Evolutionary conservation across 2,888 invertebrate species (phyloP).

Genomic region (Conus canariensis): DNA sequence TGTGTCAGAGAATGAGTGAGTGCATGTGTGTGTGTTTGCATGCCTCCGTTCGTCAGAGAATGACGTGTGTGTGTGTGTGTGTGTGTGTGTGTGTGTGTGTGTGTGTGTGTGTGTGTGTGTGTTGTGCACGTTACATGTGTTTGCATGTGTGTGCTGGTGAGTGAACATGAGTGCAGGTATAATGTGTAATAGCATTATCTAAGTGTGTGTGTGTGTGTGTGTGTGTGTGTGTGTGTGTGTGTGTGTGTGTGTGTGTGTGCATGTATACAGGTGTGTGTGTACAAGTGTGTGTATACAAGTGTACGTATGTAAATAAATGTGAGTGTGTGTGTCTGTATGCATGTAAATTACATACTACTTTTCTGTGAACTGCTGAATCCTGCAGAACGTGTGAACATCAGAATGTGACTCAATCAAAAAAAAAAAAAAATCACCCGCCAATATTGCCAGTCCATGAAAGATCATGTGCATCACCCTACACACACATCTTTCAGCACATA

Average conservation of each 20-base stretch:
- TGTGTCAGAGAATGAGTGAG: too few species aligned
- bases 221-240: conserved; percentile 21
- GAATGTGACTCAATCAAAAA: too few species aligned
- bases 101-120: not conserved
- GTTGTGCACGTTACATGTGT: not conserved
- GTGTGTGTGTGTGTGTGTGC: conserved; percentile 15
- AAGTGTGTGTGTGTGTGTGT: not conserved
- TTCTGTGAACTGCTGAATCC: too few species aligned
- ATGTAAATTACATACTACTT: not conserved
- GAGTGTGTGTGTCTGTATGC: not conserved
- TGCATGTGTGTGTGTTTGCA: not conserved
- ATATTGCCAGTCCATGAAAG: too few species aligned
- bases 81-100: too few species aligned
- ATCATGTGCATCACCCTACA: too few species aligned
- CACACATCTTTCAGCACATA: too few species aligned
- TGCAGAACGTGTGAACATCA: too few species aligned
- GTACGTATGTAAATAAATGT: not conserved
- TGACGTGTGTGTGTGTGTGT: too few species aligned
- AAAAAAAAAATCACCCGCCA: too few species aligned
- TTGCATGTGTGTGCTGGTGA: not conserved
- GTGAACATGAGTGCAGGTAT: not conserved
- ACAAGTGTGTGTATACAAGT: too few species aligned
- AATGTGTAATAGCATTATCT: not conserved
- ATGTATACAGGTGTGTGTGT: not conserved
- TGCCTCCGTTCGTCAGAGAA: too few species aligned